phyloP scores from a whole-genome alignment of 2,888 invertebrate genomes.

The Sipha maydis region DNA sequence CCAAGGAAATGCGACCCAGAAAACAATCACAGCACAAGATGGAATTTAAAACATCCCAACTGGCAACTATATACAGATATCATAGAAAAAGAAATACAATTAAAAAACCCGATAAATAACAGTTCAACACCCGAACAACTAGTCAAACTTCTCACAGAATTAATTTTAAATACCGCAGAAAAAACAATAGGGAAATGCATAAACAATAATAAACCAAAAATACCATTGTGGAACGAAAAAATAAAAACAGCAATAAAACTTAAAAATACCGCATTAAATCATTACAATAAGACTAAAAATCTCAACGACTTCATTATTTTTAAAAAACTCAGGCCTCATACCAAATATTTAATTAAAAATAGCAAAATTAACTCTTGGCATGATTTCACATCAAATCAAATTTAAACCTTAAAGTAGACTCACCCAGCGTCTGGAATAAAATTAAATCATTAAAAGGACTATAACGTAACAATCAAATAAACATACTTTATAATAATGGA shows the following conservation, averaged over 20 bases:
- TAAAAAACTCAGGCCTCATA: neutral
- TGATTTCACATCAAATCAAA: neutral
- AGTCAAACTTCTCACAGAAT: neutral
- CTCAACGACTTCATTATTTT: neutral
- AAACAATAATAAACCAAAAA: neutral
- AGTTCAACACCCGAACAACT: neutral
- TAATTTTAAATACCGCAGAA: neutral
- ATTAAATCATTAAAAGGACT: conserved; percentile 2
- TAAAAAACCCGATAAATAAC: too few relatives aligned
- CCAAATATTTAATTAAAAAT: neutral
- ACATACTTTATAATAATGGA: neutral
- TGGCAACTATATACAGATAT: too few relatives aligned
- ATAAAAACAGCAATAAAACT: conserved; percentile 9
- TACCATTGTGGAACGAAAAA: neutral
- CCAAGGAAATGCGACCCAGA: too few relatives aligned
- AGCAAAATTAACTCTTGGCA: conserved; percentile 3
- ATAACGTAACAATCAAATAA: neutral
- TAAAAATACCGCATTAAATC: neutral
- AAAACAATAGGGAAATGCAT: neutral
- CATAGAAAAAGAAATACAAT: too few relatives aligned
- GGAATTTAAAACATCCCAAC: too few relatives aligned
- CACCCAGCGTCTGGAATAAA: neutral
- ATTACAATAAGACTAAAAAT: neutral
- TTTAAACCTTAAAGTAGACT: neutral
- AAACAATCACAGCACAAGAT: too few relatives aligned